phyloP scores from a whole-genome alignment of 2,888 invertebrate species.

The Harmothoe impar region DNA sequence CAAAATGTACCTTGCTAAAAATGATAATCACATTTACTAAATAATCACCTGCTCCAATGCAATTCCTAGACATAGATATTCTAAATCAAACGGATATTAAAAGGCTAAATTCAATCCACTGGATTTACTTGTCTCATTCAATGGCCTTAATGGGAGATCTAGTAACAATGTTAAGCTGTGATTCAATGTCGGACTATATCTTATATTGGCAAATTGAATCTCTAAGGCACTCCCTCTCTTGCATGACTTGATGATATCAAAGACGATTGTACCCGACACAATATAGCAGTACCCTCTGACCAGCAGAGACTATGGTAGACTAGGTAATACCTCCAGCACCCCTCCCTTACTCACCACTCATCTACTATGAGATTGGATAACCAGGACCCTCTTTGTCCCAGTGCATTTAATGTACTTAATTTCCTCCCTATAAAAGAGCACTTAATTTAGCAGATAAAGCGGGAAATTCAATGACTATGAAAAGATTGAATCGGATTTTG shows the following conservation, averaged over 20 bases:
- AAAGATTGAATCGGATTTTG: conserved; percentile 57
- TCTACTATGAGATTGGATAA: conserved; percentile 42
- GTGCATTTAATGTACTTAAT: conserved; percentile 51
- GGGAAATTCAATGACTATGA: conserved; percentile 53
- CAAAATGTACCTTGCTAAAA: not conserved
- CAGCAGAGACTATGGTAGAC: conserved; percentile 7
- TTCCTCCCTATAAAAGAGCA: conserved; percentile 54
- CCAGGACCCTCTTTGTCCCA: conserved; percentile 30
- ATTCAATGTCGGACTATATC: conserved; percentile 46
- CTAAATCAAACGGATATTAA: conserved; percentile 48
- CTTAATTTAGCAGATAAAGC: conserved; percentile 50
- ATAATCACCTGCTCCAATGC: not conserved
- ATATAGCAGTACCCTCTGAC: not conserved
- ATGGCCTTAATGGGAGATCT: not conserved
- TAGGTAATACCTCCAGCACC: not conserved
- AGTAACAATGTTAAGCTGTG: not conserved
- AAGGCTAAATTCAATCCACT: not conserved
- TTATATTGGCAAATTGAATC: conserved; percentile 40
- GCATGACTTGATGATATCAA: conserved; percentile 50
- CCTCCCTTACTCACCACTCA: not conserved
- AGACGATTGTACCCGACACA: not conserved
- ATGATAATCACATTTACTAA: not conserved
- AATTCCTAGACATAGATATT: conserved; percentile 45
- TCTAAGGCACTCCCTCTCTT: not conserved
- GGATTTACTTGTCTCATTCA: conserved; percentile 30